Evolutionary conservation across 2,113 vertebrate genomes (phyloP).

Genomic region (Gnathonemus echidnorhynchus): DNA sequence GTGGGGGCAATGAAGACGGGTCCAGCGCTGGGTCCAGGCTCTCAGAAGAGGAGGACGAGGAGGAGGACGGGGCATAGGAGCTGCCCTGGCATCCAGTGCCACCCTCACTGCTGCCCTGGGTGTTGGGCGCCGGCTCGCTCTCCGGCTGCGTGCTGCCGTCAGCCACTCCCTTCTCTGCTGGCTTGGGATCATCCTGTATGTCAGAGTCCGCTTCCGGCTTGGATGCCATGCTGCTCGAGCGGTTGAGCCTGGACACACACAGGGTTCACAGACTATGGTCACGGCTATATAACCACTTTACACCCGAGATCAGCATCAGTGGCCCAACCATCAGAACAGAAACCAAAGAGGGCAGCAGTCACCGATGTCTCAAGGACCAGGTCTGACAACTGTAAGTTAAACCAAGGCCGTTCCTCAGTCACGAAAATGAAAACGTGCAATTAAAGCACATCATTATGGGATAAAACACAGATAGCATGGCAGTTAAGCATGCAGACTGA

Average conservation of each 20-base stretch:
- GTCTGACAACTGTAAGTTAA: background rate
- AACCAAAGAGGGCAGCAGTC: background rate
- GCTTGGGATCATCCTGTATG: conserved; percentile 74
- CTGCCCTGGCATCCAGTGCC: conserved; percentile 64
- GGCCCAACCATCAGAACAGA: background rate
- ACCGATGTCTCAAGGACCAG: background rate
- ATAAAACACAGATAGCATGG: background rate
- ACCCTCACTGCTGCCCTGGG: conserved; percentile 69
- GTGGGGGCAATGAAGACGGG: conserved; percentile 89
- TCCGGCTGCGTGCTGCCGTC: conserved; percentile 65
- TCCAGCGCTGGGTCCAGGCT: conserved; percentile 89
- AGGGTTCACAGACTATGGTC: background rate
- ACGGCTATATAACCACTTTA: background rate
- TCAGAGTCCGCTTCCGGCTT: conserved; percentile 89
- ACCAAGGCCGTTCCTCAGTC: background rate
- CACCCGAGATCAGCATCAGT: background rate
- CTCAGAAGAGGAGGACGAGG: conserved; percentile 93
- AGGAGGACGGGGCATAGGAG: conserved; percentile 82
- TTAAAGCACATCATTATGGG: background rate
- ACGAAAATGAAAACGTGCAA: background rate
- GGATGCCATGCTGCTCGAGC: conserved; percentile 87
- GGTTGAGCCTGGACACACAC: conserved; percentile 66
- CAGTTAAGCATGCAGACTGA: background rate
- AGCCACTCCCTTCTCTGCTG: conserved; percentile 69
- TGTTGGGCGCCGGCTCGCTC: conserved; percentile 58